These are phyloP conservation scores for Apis laboriosa DNA, from an alignment of 1,140 invertebrate species.

Conservation along the genomic window DNA sequence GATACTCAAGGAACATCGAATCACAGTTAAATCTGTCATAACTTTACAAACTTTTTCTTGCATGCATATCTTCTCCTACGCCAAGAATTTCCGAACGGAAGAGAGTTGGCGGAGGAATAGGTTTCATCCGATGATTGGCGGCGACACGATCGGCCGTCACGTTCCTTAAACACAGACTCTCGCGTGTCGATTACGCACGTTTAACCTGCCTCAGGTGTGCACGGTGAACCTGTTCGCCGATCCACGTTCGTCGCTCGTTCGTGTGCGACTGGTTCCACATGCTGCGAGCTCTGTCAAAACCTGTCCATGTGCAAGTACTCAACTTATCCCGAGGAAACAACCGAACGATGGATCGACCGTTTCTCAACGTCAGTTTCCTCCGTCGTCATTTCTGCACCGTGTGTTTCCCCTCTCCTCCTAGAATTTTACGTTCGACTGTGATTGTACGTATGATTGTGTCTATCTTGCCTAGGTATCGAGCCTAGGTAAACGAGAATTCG, in stretches of 20 bases:
- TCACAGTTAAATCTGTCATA: too few species aligned
- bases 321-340: constrained; percentile 42
- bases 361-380: neutral
- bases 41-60: too few species aligned
- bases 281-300: constrained; percentile 62
- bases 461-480: too few species aligned
- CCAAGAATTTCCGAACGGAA: too few species aligned
- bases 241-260: constrained; percentile 15
- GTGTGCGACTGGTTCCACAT: constrained; percentile 57
- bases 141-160: constrained; percentile 38
- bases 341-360: constrained; percentile 15
- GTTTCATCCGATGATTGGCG: neutral
- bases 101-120: neutral
- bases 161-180: constrained; percentile 44
- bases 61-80: too few species aligned
- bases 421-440: neutral
- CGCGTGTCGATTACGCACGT: constrained; percentile 47
- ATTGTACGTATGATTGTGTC: too few species aligned
- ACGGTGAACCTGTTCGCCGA: constrained; percentile 56
- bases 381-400: neutral
- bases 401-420: too few species aligned
- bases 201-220: constrained; percentile 50
- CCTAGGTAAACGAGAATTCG: too few species aligned
- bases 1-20: too few species aligned
- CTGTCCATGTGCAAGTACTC: constrained; percentile 48